Evolutionary conservation across 2,797 vertebrate genomes (phyloP), one percentile per base, ranked within the genome.

Genomic region (Parambassis ranga): DNA sequence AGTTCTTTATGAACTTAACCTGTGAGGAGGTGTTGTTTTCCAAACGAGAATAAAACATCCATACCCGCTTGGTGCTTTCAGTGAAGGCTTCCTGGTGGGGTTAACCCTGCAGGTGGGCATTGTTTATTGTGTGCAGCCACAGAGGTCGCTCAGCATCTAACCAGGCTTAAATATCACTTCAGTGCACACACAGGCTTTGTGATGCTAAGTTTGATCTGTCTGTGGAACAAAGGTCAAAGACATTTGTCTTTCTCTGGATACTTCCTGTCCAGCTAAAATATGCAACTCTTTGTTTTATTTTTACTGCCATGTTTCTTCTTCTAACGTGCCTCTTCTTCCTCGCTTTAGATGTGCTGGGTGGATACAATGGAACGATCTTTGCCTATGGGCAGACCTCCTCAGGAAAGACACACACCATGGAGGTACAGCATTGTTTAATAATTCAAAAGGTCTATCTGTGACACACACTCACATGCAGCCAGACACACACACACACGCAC

Each of bases 331-430:
- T 69, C 43, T 13, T 48, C 26, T 20, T 48, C 36, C 26, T 75
- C 11, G 16, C 53, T 85, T 15, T 71, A 98, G 96, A 97, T 80
- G 96, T 97, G 26, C 90, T 98, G 72, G 94, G 93, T 1, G 96
- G 96, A 59, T 98, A 98, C 82, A 98, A 98, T 10, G 96, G 96
- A 24, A 98, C 96, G 52, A 98, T 98, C 77, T 98, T 98, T 70
- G 96, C 96, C 65, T 97, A 97, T n/a, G 96, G 96, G 65, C 96
- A 98, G 85, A 97, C 96, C 0, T 94, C 96, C 6, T 98, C 96
- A 7, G 96, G 96, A 85, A 98, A 98, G 89, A 98, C 96, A 42
- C 96, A 98, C 77, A 98, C 96, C 57, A 98, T 97, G 96, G 96
- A 98, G 95, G 96, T 97, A 90, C 39, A 60, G 71, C 74, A 16